A percentile compares a stretch with the other conserved stretches of the same genome.
These are phyloP conservation scores for Monomorium pharaonis DNA, from an alignment of 1,140 invertebrate species.

Conservation along the genomic window DNA sequence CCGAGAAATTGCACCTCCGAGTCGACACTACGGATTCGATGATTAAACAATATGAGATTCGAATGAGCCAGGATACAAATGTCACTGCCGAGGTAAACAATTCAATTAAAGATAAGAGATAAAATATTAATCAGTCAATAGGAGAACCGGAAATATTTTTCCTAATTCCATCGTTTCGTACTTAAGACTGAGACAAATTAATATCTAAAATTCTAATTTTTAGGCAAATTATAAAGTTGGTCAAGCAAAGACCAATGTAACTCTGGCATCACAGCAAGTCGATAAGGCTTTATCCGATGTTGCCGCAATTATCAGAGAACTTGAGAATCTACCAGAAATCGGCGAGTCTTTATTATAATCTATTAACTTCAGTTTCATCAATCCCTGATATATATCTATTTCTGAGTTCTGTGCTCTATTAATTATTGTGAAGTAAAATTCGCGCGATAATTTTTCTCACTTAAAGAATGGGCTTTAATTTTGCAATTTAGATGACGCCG, in stretches of 20 bases:
- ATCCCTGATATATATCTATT: not conserved
- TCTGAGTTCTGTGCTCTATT: not conserved
- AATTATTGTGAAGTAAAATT: conserved; percentile 11
- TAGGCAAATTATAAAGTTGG: conserved; percentile 92
- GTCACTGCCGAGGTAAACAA: conserved; percentile 90
- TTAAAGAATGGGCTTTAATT: conserved; percentile 6
- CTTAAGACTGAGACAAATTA: not conserved
- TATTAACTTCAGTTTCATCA: not conserved
- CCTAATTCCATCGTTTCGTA: not conserved
- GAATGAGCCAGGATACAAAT: conserved; percentile 90
- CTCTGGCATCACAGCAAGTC: conserved; percentile 92
- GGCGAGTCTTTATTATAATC: conserved; percentile 80
- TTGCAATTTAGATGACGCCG: conserved; percentile 86
- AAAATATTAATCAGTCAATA: not conserved
- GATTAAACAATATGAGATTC: conserved; percentile 90
- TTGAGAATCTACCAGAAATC: conserved; percentile 92
- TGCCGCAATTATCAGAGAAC: conserved; percentile 91
- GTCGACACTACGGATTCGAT: conserved; percentile 90
- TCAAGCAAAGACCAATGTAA: conserved; percentile 93
- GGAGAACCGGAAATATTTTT: not conserved
- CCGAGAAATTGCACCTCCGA: conserved; percentile 89
- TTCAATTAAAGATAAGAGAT: conserved; percentile 56
- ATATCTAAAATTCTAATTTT: conserved; percentile 63
- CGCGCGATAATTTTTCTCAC: not conserved
- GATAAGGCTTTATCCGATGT: conserved; percentile 92